Evolutionary conservation across 2,888 invertebrate species (phyloP), one percentile per base, ranked within the genome.

Genomic region (Cataglyphis albicans): DNA sequence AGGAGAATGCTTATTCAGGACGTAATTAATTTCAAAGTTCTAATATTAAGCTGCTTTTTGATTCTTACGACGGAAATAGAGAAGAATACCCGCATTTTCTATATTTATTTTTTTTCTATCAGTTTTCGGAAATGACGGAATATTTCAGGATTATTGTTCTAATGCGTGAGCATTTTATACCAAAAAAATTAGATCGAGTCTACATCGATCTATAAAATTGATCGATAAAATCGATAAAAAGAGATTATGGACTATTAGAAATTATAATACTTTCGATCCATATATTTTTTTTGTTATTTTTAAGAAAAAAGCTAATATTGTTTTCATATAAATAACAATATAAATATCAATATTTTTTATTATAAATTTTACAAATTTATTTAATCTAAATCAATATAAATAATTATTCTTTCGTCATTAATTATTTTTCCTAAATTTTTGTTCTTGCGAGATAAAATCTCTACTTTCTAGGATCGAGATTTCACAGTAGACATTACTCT

Each of bases 1-100:
- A 5, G 9, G 0, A 15, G 35, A 64, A n/a, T 32, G 32, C 57
- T 29, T 41, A 12, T 32, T 59, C 21, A 21, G 41, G 25, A 57
- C 55, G 41, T n/a, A n/a, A n/a, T 57, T 70, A 41, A 41, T 29
- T 76, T 7, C 38, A 38, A 29, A 68, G 41, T 76, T 29, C 29
- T 38, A 38, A 68, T 76, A n/a, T 68, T 21, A 1, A 21, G 9
- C 21, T 55, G 25, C 25, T 12, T 74, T 44, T 18, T 35, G 5
- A 2, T 63, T 61, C 21, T 32, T 74, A 3, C 18, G 12, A 18
- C 7, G 25, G 25, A 21, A 57, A 38, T 15, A 2, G 12, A 32
- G 6, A 6, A 41, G 7, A 25, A 38, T 29, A 57, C 21, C 18
- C 35, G 63, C 61, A 15, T 18, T 48, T 15, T 35, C 7, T 52